A percentile compares a stretch with the other conserved stretches of the same genome.
phyloP scores from a whole-genome alignment of 1,140 invertebrate species.

The Euwallacea similis region DNA sequence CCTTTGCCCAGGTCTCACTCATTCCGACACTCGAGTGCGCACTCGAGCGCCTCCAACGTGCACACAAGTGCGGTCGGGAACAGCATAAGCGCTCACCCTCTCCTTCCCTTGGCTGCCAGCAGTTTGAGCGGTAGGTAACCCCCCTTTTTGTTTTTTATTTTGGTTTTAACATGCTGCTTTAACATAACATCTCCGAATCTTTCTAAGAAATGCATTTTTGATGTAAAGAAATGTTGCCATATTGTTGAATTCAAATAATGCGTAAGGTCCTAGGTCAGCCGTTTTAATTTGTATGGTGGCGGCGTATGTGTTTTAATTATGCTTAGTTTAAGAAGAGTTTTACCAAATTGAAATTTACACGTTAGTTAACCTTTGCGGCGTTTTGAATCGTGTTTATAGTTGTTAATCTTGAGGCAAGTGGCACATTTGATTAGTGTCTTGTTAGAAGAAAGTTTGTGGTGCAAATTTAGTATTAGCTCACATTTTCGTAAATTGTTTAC shows the following conservation, averaged over 20 bases:
- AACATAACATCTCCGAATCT: no score
- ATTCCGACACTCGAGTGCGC: conserved; percentile 54
- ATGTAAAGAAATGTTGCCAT: no score
- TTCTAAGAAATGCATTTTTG: no score
- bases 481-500: no score
- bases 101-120: conserved; percentile 54
- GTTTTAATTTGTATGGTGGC: not conserved
- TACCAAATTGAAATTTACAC: conserved; percentile 10
- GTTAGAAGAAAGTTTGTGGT: no score
- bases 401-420: no score
- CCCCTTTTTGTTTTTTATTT: conserved; percentile 32
- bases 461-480: no score
- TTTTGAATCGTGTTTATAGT: not conserved
- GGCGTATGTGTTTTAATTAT: not conserved
- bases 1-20: conserved; percentile 55
- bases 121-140: conserved; percentile 53
- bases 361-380: conserved; percentile 13
- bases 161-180: conserved; percentile 20
- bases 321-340: conserved; percentile 2
- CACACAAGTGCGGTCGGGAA: conserved; percentile 53
- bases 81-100: conserved; percentile 55
- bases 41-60: conserved; percentile 53
- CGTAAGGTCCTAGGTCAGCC: no score
- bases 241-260: no score
- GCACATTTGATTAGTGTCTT: no score